These are phyloP conservation scores for Phylloscopus trochilus DNA, from an alignment of 2,113 vertebrate genomes.

Conservation along the genomic window DNA sequence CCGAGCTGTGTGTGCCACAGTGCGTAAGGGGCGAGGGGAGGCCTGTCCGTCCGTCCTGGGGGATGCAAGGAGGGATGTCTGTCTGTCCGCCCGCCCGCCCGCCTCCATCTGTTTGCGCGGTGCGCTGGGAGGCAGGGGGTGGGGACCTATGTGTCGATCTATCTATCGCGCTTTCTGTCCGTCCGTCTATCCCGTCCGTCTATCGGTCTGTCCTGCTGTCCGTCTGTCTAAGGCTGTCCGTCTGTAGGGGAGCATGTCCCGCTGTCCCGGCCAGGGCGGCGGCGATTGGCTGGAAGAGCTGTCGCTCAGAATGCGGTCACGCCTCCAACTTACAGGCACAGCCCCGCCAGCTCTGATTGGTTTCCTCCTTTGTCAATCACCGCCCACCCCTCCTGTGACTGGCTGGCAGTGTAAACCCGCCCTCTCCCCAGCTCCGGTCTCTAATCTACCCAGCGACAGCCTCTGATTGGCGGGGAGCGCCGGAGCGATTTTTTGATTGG, in stretches of 20 bases:
- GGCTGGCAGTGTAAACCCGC: background rate
- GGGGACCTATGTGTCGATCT: fast-evolving
- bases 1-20: too few species aligned
- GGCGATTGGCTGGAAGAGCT: fast-evolving
- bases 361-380: fast-evolving
- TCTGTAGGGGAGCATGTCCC: background rate
- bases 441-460: background rate
- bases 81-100: background rate
- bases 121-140: background rate
- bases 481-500: background rate
- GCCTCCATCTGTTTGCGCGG: background rate
- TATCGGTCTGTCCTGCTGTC: background rate
- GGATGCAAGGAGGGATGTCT: background rate
- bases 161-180: background rate
- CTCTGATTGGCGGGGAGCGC: background rate
- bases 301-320: fast-evolving
- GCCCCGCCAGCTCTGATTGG: background rate
- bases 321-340: fast-evolving
- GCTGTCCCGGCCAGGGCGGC: fast-evolving
- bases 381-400: fast-evolving
- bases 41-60: background rate
- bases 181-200: background rate
- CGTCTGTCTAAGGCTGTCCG: too few species aligned
- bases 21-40: too few species aligned
- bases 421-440: fast-evolving